Conservation (phyloP, 2,797 vertebrate species). For the Odontamblyopus rebecca region DNA sequence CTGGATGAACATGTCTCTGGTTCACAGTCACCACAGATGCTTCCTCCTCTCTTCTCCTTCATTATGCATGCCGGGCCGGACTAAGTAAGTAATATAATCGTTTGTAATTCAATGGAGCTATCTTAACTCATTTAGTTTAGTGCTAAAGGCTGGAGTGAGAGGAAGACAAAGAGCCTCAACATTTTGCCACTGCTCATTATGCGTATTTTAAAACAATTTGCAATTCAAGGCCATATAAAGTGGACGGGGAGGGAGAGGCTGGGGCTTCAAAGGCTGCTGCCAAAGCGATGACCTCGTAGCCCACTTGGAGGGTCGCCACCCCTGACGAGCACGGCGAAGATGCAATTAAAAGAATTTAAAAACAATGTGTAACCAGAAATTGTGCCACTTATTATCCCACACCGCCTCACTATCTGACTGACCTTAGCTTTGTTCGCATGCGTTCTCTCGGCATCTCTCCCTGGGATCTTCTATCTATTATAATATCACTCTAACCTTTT, state of each 20-base stretch:
- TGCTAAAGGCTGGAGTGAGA: conserved; percentile 90
- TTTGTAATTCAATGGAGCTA: conserved; percentile 93
- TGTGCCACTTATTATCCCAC: conserved; percentile 68
- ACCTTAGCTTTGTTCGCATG: conserved; percentile 48
- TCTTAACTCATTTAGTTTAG: conserved; percentile 90
- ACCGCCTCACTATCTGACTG: conserved; percentile 55
- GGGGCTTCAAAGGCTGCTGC: conserved; percentile 76
- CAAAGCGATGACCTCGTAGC: conserved; percentile 72
- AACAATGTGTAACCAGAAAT: conserved; percentile 73
- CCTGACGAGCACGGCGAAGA: conserved; percentile 75
- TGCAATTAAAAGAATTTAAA: conserved; percentile 82
- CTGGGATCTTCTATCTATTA: conserved; percentile 52
- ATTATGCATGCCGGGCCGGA: conserved; percentile 70
- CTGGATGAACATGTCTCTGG: conserved; percentile 40
- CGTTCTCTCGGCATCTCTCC: conserved; percentile 27
- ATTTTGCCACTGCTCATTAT: conserved; percentile 88
- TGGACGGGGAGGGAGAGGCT: conserved; percentile 59
- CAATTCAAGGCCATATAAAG: conserved; percentile 89
- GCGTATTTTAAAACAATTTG: conserved; percentile 89
- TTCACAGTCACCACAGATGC: conserved; percentile 53
- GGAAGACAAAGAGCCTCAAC: conserved; percentile 87
- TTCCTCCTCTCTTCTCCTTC: conserved; percentile 50
- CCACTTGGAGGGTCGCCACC: conserved; percentile 76
- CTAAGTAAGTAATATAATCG: conserved; percentile 79
- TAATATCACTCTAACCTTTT: conserved; percentile 57